phyloP scores from a whole-genome alignment of 2,113 vertebrate species.

The Micromys minutus region DNA sequence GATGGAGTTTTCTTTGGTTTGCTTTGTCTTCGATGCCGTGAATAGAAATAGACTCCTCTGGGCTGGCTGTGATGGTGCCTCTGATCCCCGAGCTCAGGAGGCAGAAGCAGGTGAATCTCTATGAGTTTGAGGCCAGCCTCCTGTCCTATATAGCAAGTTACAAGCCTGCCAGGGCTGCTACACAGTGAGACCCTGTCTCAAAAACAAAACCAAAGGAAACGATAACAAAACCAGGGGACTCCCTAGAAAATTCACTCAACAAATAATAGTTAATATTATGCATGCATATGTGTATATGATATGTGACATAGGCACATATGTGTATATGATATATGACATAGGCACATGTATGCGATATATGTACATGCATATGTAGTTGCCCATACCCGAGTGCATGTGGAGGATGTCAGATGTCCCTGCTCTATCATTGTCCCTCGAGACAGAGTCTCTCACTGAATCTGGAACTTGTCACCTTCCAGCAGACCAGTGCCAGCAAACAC shows the following conservation, averaged over 20 bases:
- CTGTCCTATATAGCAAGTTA: not conserved
- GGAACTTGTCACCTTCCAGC: not conserved
- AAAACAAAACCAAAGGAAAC: not conserved
- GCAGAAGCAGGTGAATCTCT: not conserved
- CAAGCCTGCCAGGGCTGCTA: not conserved
- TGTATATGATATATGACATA: no score
- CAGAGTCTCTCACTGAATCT: not conserved
- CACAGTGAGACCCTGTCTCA: not conserved
- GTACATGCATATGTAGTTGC: not conserved
- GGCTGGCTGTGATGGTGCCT: not conserved
- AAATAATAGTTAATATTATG: not conserved
- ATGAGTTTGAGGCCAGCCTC: not conserved
- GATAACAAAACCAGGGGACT: not conserved
- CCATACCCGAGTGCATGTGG: not conserved
- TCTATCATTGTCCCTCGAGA: not conserved
- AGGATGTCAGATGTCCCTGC: not conserved
- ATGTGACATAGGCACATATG: no score
- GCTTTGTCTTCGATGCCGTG: not conserved
- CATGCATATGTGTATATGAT: no score
- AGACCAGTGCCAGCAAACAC: not conserved
- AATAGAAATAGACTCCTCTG: not conserved
- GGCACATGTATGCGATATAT: not conserved
- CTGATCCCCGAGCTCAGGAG: not conserved
- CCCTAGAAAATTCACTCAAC: not conserved
- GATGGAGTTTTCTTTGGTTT: not conserved